Conservation (phyloP, 2,113 vertebrate species). For the Myiozetetes cayanensis region DNA sequence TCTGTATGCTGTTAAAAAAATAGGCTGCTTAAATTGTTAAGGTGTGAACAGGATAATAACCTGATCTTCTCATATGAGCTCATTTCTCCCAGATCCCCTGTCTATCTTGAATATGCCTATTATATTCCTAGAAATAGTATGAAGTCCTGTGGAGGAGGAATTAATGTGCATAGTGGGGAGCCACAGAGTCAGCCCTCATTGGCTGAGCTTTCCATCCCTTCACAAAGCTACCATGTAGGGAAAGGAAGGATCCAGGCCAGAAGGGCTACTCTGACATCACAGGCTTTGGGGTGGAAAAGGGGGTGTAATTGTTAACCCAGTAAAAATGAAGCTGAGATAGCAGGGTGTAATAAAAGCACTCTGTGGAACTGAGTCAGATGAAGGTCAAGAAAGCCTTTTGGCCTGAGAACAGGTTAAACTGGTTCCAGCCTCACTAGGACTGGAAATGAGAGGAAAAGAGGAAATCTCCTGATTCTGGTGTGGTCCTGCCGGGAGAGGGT, state of each 20-base stretch:
- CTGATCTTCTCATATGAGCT: not conserved
- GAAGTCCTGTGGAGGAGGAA: not conserved
- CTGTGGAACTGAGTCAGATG: not conserved
- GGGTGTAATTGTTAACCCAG: not conserved
- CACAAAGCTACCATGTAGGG: rapidly evolving
- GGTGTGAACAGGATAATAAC: not conserved
- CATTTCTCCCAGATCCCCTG: not conserved
- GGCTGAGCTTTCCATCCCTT: not conserved
- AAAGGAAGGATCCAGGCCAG: not conserved
- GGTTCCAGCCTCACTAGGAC: not conserved
- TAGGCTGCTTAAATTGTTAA: not conserved
- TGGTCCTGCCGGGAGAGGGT: not conserved
- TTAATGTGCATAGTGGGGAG: not conserved
- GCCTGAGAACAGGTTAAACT: not conserved
- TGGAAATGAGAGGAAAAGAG: not conserved
- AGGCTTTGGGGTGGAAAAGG: not conserved
- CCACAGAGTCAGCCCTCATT: not conserved
- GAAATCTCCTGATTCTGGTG: not conserved
- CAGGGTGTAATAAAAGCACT: not conserved
- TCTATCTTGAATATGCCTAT: not conserved
- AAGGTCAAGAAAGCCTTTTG: not conserved
- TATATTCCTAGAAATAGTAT: not conserved
- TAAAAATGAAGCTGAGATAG: not conserved
- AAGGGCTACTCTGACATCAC: not conserved
- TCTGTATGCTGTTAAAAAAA: not conserved